phyloP scores from a whole-genome alignment of 2,113 vertebrate species.

The Stigmatopora nigra region DNA sequence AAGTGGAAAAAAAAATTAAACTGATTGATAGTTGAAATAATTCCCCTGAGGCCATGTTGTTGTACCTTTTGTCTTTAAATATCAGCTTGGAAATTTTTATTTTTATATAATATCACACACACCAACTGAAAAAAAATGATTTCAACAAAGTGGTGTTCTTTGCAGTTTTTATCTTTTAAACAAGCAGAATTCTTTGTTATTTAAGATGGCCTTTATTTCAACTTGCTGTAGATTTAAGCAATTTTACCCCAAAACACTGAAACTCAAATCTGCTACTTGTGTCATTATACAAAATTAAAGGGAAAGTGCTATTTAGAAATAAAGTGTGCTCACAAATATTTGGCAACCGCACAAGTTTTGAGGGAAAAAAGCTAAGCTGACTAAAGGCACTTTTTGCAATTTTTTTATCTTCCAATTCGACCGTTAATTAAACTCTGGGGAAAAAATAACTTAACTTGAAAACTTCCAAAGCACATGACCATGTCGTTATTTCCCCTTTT shows the following conservation, averaged over 20 bases:
- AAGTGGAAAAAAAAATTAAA: constrained; percentile 1
- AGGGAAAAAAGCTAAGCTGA: neutral
- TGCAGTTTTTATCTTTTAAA: neutral
- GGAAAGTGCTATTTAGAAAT: constrained; percentile 3
- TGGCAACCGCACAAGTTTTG: neutral
- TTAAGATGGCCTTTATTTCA: neutral
- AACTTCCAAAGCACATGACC: neutral
- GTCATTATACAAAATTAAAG: neutral
- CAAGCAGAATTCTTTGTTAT: neutral
- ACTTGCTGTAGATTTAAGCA: neutral
- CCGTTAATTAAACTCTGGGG: neutral
- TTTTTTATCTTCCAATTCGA: neutral
- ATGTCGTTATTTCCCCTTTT: neutral
- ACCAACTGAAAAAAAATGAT: constrained; percentile 29
- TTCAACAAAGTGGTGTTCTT: neutral
- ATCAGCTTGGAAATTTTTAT: constrained; percentile 18
- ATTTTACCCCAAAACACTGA: neutral
- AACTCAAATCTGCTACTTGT: neutral
- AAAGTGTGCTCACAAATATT: neutral
- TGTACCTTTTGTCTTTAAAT: too few species aligned
- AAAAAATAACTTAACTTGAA: neutral
- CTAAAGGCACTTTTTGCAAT: neutral
- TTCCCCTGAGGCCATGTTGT: neutral
- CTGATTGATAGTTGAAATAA: neutral
- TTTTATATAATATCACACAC: constrained; percentile 2